These are phyloP conservation scores for Baccha elongata DNA, from an alignment of 2,888 invertebrate genomes.

Conservation along the genomic window DNA sequence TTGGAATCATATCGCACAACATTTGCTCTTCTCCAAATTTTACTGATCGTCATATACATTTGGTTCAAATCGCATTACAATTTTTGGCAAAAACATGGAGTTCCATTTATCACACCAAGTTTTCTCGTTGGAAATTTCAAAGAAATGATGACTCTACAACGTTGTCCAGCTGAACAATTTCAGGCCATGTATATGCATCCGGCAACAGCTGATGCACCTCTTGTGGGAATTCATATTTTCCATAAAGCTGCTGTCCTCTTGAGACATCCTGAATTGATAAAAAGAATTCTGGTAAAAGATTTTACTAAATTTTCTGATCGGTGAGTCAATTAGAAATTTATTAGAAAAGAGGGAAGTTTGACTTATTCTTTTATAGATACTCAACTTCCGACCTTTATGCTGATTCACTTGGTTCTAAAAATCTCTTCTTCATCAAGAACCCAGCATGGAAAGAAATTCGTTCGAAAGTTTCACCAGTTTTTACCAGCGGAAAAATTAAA, in stretches of 20 bases:
- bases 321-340: conserved; percentile 54
- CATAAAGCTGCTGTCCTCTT: conserved; percentile 82
- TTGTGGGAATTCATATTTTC: conserved; percentile 82
- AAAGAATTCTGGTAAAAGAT: conserved; percentile 82
- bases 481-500: conserved; percentile 81
- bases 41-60: conserved; percentile 23
- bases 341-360: rapidly evolving
- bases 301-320: conserved; percentile 82
- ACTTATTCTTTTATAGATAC: conserved; percentile 71
- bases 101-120: conserved; percentile 79
- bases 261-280: conserved; percentile 82
- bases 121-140: conserved; percentile 82
- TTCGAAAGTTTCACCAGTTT: conserved; percentile 82
- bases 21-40: conserved; percentile 12
- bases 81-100: conserved; percentile 79
- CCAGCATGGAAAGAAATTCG: conserved; percentile 83
- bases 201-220: conserved; percentile 75
- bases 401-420: conserved; percentile 82
- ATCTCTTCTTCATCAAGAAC: conserved; percentile 82
- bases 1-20: conserved; percentile 34
- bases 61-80: conserved; percentile 45
- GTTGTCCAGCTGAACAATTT: conserved; percentile 79
- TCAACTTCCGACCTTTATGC: conserved; percentile 79
- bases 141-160: conserved; percentile 79
- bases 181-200: conserved; percentile 80